These are phyloP conservation scores for Andrena flavipes DNA, from an alignment of 2,888 invertebrate genomes.

Conservation along the genomic window DNA sequence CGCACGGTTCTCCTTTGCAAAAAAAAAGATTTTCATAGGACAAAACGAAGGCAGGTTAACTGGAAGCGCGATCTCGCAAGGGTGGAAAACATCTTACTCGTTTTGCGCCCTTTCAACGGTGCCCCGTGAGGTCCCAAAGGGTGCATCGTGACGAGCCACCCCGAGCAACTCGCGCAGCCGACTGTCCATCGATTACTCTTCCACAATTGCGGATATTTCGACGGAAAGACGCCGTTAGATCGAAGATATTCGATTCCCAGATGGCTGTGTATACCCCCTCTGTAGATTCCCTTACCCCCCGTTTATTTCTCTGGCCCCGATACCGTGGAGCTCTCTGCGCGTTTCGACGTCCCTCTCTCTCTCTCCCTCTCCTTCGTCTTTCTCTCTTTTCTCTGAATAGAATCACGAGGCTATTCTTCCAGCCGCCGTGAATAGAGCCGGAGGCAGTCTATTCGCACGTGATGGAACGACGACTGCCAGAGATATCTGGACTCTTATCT, in stretches of 20 bases:
- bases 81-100: slow-evolving; percentile 62
- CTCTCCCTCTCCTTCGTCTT: slow-evolving; percentile 13
- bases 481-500: slow-evolving; percentile 83
- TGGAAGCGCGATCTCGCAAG: slow-evolving; percentile 40
- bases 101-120: slow-evolving; percentile 50
- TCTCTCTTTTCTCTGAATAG: slow-evolving; percentile 76
- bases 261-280: slow-evolving; percentile 74
- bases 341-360: slow-evolving; percentile 34
- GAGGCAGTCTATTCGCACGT: slow-evolving; percentile 73
- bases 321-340: slow-evolving; percentile 32
- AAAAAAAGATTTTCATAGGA: slow-evolving; percentile 56
- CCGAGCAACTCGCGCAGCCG: slow-evolving; percentile 40
- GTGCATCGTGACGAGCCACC: slow-evolving; percentile 49
- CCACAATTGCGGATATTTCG: slow-evolving; percentile 81
- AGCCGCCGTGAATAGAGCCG: slow-evolving; percentile 72
- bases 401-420: slow-evolving; percentile 83
- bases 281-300: slow-evolving; percentile 43
- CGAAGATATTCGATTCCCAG: slow-evolving; percentile 81
- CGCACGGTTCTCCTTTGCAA: neutral
- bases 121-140: slow-evolving; percentile 58
- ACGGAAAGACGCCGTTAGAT: slow-evolving; percentile 75
- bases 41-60: slow-evolving; percentile 60
- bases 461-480: slow-evolving; percentile 77
- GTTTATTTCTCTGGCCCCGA: slow-evolving; percentile 54
- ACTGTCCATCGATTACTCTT: slow-evolving; percentile 83